Conservation (phyloP, 1,140 invertebrate genomes). For the Calycopis cecrops region DNA sequence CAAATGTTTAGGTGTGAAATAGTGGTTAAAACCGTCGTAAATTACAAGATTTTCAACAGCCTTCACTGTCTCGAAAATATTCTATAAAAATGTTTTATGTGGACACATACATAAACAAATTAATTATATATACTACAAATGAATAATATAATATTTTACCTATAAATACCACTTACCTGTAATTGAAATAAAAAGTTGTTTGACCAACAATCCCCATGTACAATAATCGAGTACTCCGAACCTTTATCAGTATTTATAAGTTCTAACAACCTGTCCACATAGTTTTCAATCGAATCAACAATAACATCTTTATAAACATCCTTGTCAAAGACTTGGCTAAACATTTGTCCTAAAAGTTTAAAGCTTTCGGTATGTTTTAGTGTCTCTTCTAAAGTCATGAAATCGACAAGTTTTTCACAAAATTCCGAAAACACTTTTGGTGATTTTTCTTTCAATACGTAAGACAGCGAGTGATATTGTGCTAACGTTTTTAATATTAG, state of each 20-base stretch:
- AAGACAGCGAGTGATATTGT: constrained; percentile 74
- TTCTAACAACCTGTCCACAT: not conserved
- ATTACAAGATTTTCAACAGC: no score
- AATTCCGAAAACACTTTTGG: constrained; percentile 37
- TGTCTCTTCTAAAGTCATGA: not conserved
- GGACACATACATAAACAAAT: no score
- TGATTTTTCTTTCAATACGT: constrained; percentile 63
- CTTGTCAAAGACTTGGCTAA: constrained; percentile 8
- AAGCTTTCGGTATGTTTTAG: constrained; percentile 1
- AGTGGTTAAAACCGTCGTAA: no score
- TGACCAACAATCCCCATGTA: constrained; percentile 15
- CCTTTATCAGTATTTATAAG: constrained; percentile 3
- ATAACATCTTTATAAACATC: not conserved
- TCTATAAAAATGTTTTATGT: no score
- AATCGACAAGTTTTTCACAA: constrained; percentile 3
- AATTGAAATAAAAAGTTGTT: constrained; percentile 13
- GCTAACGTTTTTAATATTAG: constrained; percentile 71
- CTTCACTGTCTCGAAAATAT: no score
- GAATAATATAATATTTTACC: no score
- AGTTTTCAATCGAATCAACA: not conserved
- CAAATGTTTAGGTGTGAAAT: no score
- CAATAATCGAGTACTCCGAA: constrained; percentile 11
- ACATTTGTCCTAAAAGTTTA: not conserved
- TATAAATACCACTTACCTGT: constrained; percentile 13
- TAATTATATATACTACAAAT: no score